Base-by-base conservation (phyloP, 2,888 invertebrate genomes). In the Portevinia maculata region DNA sequence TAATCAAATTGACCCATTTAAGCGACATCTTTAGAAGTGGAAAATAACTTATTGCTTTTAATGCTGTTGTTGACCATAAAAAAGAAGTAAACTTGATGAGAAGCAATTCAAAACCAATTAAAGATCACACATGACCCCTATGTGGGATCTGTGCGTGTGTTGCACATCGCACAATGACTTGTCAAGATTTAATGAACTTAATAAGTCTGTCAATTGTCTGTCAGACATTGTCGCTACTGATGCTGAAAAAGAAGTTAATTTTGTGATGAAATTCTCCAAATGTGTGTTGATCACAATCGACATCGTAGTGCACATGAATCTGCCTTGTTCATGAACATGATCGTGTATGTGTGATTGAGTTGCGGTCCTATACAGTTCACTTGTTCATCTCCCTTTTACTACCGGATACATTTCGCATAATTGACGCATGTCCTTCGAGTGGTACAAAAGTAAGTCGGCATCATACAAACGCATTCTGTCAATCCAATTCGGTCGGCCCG, bases 191-290 rank as follows among this genome's bases (percentile, higher is more conserved):
- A 78, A 60, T 73, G 69, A 83, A 73, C 71, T 67, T 64, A 83
- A 83, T 73, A 67, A 73, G 57, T 37, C 78, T 71, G 73, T 78
- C 83, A 78, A 71, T 71, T 67, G 71, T 67, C 65, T 28, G 78
- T 71, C 71, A 67, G 59, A 9, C 62, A 59, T 52, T 48, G 46
- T 48, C 53, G 28, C 15, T 32, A 17, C 44, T 65, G 59, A 67
- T 74, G n/a, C 24, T 3, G 24, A 5, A 5, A 79, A 69, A 57
- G 79, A 79, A 74, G 67, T 79, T 55, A 67, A 60, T 39, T 73
- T 62, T 57, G 48, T 19, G 50, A 65, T 52, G 41, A 13, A 55
- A n/a, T n/a, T n/a, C n/a, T n/a, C n/a, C n/a, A n/a, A 24, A 24
- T 24, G 24, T 5, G 5, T 24, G 24, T 5, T 2, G 24, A 24